phyloP scores from a whole-genome alignment of 2,113 vertebrate species.

The Hemibates koningsi region DNA sequence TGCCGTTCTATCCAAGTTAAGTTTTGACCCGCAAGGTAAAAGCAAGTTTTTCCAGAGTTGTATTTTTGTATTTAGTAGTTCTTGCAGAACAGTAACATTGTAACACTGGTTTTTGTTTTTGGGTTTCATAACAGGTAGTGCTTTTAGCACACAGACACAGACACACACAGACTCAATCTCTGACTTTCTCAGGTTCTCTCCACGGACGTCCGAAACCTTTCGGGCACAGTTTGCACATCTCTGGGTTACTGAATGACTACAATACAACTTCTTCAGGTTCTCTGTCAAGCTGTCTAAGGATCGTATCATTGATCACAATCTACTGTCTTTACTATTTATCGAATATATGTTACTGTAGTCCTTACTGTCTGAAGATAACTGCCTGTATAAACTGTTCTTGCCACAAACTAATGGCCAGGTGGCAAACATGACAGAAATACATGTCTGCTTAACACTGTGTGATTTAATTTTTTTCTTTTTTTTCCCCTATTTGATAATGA shows the following conservation, averaged over 20 bases:
- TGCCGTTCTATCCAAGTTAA: conserved; percentile 25
- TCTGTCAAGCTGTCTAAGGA: conserved; percentile 43
- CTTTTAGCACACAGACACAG: conserved; percentile 51
- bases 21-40: conserved; percentile 20
- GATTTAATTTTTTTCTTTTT: not conserved
- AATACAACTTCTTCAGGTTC: conserved; percentile 57
- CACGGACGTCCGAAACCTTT: conserved; percentile 40
- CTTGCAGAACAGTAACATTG: conserved; percentile 61
- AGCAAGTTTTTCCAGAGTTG: conserved; percentile 47
- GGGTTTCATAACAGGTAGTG: conserved; percentile 53
- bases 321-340: conserved; percentile 57
- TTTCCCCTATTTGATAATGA: not conserved
- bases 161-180: conserved; percentile 33
- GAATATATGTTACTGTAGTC: conserved; percentile 59
- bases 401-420: conserved; percentile 8
- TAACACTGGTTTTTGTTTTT: conserved; percentile 57
- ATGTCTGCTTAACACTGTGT: conserved; percentile 50
- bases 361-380: conserved; percentile 59
- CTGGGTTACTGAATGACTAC: conserved; percentile 52
- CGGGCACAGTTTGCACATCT: conserved; percentile 65
- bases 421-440: conserved; percentile 10
- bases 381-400: conserved; percentile 48
- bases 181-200: conserved; percentile 67
- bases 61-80: conserved; percentile 58
- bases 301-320: conserved; percentile 31